phyloP scores from a whole-genome alignment of 2,797 vertebrate species.

The Pipistrellus pygmaeus region DNA sequence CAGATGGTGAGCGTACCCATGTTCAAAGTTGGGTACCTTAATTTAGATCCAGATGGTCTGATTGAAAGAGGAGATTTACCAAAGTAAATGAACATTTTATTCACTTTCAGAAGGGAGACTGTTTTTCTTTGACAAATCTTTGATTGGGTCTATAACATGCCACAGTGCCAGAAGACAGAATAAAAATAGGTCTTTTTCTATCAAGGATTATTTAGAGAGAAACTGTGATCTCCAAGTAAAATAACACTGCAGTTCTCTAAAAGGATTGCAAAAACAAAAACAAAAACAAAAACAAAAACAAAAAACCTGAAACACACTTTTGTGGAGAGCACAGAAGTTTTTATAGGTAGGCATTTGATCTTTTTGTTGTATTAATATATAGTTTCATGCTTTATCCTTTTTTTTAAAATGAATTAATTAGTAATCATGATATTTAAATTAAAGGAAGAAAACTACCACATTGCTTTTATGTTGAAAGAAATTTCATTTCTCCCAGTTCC shows the following conservation, averaged over 20 bases:
- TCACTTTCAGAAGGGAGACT: conserved; percentile 67
- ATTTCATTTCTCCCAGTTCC: not conserved
- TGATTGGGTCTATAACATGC: conserved; percentile 56
- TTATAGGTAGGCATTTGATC: not conserved
- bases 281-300: not conserved
- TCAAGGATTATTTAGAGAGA: conserved; percentile 50
- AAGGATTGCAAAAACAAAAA: not conserved
- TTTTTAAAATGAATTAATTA: conserved; percentile 53
- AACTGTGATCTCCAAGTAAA: conserved; percentile 39
- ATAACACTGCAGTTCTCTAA: conserved; percentile 38
- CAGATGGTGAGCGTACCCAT: conserved; percentile 77
- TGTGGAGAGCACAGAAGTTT: not conserved
- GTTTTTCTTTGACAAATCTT: conserved; percentile 72
- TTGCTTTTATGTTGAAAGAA: conserved; percentile 49
- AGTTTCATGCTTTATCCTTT: not conserved
- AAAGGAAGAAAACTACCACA: not conserved
- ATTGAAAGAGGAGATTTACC: conserved; percentile 74
- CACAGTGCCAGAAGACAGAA: conserved; percentile 56
- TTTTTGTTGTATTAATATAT: not conserved
- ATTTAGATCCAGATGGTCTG: conserved; percentile 80
- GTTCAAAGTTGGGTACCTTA: conserved; percentile 81
- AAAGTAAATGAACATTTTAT: conserved; percentile 75
- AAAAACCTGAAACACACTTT: not conserved
- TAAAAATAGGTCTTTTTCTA: conserved; percentile 55
- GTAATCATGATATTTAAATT: conserved; percentile 45